Conservation (phyloP, 30 jellyfish, hydroid and myxozoan species). For the Nemopilema nomurai region DNA sequence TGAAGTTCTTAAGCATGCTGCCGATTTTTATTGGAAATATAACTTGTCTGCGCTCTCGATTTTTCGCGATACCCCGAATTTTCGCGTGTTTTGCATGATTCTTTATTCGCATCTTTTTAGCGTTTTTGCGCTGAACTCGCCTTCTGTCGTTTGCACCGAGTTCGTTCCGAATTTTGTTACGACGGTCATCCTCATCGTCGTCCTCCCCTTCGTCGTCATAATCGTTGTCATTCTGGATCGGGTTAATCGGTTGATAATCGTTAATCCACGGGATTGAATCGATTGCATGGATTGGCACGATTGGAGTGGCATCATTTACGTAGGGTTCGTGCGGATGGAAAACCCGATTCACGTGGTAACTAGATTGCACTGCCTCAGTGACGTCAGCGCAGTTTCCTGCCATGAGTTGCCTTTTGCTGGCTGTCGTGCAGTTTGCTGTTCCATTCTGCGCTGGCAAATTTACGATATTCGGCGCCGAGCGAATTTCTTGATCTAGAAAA, state of each 20-base stretch:
- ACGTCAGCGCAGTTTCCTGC: slow-evolving; percentile 15
- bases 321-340: slow-evolving; percentile 60
- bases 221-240: slow-evolving; percentile 35
- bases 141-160: background rate
- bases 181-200: slow-evolving; percentile 13
- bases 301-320: slow-evolving; percentile 54
- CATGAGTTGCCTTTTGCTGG: slow-evolving; percentile 14
- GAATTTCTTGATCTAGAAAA: background rate
- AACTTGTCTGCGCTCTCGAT: background rate
- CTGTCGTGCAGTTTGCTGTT: slow-evolving; percentile 9
- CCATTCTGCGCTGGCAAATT: background rate
- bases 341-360: slow-evolving; percentile 10
- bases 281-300: slow-evolving; percentile 38
- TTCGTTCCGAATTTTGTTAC: slow-evolving; percentile 9
- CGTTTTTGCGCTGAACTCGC: background rate
- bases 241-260: slow-evolving; percentile 59
- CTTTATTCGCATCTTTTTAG: no score
- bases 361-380: background rate
- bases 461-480: background rate
- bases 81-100: no score
- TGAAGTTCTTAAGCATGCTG: slow-evolving; percentile 1
- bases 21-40: slow-evolving; percentile 4
- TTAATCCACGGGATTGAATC: slow-evolving; percentile 57
- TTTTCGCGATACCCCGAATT: no score
- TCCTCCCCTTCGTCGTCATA: background rate